Evolutionary conservation across 2,888 invertebrate species (phyloP).

Genomic region (Protophormia terraenovae): DNA sequence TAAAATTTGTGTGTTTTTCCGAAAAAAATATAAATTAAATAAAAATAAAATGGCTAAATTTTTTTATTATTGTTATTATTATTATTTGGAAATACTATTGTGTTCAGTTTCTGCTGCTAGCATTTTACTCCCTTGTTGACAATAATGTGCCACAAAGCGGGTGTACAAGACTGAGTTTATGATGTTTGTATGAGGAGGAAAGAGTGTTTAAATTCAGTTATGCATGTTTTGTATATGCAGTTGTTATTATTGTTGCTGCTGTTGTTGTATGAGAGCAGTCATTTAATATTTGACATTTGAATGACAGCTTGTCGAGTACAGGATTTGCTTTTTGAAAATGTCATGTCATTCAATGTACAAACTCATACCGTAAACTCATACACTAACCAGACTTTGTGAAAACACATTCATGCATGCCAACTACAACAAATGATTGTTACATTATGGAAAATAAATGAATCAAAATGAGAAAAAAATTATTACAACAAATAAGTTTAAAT

Average conservation of each 20-base stretch:
- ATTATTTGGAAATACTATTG: neutral
- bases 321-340: slow-evolving; percentile 70
- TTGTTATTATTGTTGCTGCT: slow-evolving; percentile 34
- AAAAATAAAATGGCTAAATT: slow-evolving; percentile 11
- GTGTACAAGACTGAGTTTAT: neutral
- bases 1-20: neutral
- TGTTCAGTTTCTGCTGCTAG: slow-evolving; percentile 14
- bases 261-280: slow-evolving; percentile 60
- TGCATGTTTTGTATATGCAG: slow-evolving; percentile 50
- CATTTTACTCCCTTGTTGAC: neutral
- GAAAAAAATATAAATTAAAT: slow-evolving; percentile 1
- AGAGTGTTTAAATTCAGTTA: slow-evolving; percentile 29
- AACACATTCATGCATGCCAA: slow-evolving; percentile 20
- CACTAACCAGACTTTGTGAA: slow-evolving; percentile 19
- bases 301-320: slow-evolving; percentile 77
- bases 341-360: slow-evolving; percentile 63
- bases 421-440: slow-evolving; percentile 32
- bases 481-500: slow-evolving; percentile 26
- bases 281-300: slow-evolving; percentile 76
- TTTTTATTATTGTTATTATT: neutral
- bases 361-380: neutral
- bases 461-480: neutral
- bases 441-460: neutral
- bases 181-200: neutral
- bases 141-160: neutral